Percentiles rank a stretch among this genome's conserved stretches.
phyloP scores from a whole-genome alignment of 2,888 invertebrate species.

The Agrotis ipsilon region DNA sequence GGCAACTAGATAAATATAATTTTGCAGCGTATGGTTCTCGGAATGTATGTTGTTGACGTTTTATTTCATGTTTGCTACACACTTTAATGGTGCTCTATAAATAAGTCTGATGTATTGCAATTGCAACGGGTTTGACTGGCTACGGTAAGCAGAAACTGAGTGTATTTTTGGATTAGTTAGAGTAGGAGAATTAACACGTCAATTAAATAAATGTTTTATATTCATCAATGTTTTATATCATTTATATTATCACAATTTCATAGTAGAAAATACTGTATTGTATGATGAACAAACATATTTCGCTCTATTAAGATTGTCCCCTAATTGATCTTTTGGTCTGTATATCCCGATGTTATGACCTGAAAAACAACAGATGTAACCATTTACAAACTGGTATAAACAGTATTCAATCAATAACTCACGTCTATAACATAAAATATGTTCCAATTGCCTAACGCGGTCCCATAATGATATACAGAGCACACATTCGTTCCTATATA shows the following conservation, averaged over 20 bases:
- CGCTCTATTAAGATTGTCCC: no score
- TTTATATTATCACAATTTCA: no score
- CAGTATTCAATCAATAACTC: conserved; percentile 12
- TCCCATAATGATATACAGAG: conserved; percentile 9
- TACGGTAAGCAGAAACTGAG: conserved; percentile 1
- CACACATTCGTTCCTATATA: conserved; percentile 11
- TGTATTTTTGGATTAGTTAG: conserved; percentile 19
- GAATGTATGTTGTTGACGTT: conserved; percentile 33
- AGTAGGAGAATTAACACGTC: neutral
- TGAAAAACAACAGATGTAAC: neutral
- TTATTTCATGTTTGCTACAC: conserved; percentile 45
- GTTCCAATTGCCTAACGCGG: conserved; percentile 6
- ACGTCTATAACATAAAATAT: neutral
- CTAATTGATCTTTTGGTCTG: neutral
- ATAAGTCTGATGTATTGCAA: conserved; percentile 35
- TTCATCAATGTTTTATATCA: no score
- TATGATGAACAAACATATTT: no score
- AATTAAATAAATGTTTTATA: neutral
- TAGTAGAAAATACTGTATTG: no score
- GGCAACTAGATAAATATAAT: conserved; percentile 55
- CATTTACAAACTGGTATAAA: neutral
- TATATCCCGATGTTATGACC: neutral
- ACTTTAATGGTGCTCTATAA: conserved; percentile 33
- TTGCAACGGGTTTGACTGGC: conserved; percentile 31
- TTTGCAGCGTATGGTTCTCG: conserved; percentile 29